Base-by-base conservation (phyloP, 1,140 invertebrate species). In the Paraescarpia echinospica region DNA sequence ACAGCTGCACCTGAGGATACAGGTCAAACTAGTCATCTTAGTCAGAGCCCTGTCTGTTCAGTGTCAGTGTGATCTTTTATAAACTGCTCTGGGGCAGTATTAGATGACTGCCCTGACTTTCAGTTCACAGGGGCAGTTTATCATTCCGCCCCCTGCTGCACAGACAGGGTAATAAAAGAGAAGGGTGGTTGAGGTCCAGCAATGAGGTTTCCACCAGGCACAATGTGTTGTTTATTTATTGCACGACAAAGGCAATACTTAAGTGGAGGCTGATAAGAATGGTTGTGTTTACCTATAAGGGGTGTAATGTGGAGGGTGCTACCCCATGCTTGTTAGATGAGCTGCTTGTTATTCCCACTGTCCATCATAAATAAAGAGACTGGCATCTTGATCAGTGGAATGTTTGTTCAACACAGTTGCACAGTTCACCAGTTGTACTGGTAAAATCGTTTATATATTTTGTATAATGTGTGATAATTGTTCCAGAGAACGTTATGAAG, bases 141-240 rank as follows among this genome's bases (percentile, higher is more conserved):
- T 77, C 59, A 77, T 77, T 18, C 59, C 59, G 41, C 12, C 59
- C 59, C n/a, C n/a, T n/a, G n/a, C n/a, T 27, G 59, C 2, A 0
- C 59, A 77, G 59, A 0, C 59, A 77, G 59, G 59, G 59, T 77
- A 77, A 77, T 77, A 77, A 77, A 77, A 77, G 59, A 31, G 59
- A 18, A 77, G 59, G 59, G 59, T 27, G 59, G 59, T 27, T 77
- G 59, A 77, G 59, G 59, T 77, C 27, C 18, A 2, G 22, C 18
- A 77, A 77, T 77, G 59, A 77, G 59, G 59, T 77, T 77, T 27
- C 59, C 22, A 77, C 59, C 59, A 77, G 59, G 59, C 59, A 77
- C 59, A 77, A 77, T 77, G 59, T 77, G 59, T 77, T 77, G 59
- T 77, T 77, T 77, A 77, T 77, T 77, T 77, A 77, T 77, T 77